Percentiles rank a stretch among this genome's conserved stretches.
These are phyloP conservation scores for Callaeas wilsoni DNA, from an alignment of 2,113 vertebrate species.

Conservation along the genomic window DNA sequence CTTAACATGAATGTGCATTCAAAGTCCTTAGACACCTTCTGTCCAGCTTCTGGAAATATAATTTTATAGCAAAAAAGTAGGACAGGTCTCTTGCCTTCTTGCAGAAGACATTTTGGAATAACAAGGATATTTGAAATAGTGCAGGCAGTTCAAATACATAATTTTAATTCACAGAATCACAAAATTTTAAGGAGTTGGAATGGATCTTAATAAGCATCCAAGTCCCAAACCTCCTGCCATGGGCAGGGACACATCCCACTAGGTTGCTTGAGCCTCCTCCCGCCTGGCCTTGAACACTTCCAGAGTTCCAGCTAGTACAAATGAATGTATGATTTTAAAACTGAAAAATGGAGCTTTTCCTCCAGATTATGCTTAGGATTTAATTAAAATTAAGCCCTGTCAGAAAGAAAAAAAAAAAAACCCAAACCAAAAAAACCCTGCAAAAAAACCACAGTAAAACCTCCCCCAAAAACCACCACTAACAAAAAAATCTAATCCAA, in stretches of 20 bases:
- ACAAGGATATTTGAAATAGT: neutral
- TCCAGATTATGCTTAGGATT: neutral
- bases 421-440: fast-evolving
- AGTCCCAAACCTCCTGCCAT: neutral
- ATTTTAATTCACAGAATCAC: neutral
- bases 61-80: neutral
- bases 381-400: neutral
- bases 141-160: neutral
- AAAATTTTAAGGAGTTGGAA: neutral
- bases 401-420: no score
- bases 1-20: neutral
- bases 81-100: neutral
- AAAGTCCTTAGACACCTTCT: neutral
- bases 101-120: neutral
- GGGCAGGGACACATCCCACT: neutral
- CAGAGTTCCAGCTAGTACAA: neutral
- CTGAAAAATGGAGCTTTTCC: neutral
- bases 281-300: neutral
- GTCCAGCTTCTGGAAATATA: neutral
- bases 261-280: neutral
- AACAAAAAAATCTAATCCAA: no score
- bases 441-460: neutral
- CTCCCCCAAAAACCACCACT: no score
- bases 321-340: neutral
- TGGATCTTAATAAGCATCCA: no score